Evolutionary conservation across 2,888 invertebrate genomes (phyloP), one percentile per base, ranked within the genome.

Genomic region (Aspidiotus rigidus): DNA sequence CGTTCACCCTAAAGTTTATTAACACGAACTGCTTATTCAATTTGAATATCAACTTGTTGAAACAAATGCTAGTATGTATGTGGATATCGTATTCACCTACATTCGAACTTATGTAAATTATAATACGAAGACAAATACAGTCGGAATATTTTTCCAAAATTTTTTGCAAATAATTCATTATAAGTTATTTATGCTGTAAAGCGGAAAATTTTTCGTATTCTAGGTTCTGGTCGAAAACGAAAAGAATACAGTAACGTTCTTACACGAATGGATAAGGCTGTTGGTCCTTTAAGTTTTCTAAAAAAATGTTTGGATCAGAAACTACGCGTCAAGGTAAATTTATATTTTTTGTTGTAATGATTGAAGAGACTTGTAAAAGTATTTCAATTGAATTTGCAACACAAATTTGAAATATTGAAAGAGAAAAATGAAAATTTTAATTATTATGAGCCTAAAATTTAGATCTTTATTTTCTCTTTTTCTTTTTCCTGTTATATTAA

Each of bases 271-370:
- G 80, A 82, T 54, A 75, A 74, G 0, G 79, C 79, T 17, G 72
- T 72, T 1, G 88, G 90, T 0, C 90, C 90, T 0, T 77, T 89
- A 41, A 79, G 79, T 1, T 77, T 82, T n/a, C 78, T 90, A 13
- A 82, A 79, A 72, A 81, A 81, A 16, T 87, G 84, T 74, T 83
- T 84, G 75, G 84, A 86, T 72, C 79, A 80, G 62, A 80, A 82
- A 72, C 78, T 82, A 1, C 80, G 83, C 75, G 80, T 87, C 28
- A 86, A 86, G 85, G 87, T 87, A 80, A 77, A 28, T 28, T 28
- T 28, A 28, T 28, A 28, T 28, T 28, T 28, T 28, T 28, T 28
- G 28, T 28, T 28, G 28, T 28, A n/a, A n/a, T n/a, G n/a, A n/a
- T n/a, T n/a, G n/a, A n/a, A n/a, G n/a, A n/a, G n/a, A n/a, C n/a